Conservation (phyloP, 2,113 vertebrate species). For the Centropristis striata region DNA sequence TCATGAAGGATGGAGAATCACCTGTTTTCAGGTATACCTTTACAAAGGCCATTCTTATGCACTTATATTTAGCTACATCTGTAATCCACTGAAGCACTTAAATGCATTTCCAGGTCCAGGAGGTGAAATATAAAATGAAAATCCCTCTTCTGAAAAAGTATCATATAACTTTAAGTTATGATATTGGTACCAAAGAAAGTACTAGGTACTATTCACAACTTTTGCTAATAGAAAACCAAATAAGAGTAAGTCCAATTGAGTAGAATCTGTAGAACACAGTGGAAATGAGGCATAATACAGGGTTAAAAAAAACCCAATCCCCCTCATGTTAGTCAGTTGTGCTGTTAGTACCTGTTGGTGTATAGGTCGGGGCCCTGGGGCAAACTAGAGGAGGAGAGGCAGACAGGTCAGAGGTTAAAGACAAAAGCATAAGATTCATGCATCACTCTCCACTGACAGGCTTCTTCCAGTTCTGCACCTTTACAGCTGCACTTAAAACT, state of each 20-base stretch:
- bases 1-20: background rate
- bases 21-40: background rate
- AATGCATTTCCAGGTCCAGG: background rate
- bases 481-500: background rate
- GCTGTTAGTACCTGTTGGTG: conserved; percentile 92
- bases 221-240: too few relatives aligned
- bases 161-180: background rate
- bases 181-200: too few relatives aligned
- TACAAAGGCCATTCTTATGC: too few relatives aligned
- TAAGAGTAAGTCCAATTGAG: too few relatives aligned
- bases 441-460: conserved; percentile 8
- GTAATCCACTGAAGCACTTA: background rate
- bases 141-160: background rate
- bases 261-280: too few relatives aligned
- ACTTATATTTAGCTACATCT: background rate
- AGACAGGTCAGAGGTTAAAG: conserved; percentile 76
- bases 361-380: conserved; percentile 90
- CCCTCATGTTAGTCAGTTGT: conserved; percentile 45
- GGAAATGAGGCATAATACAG: background rate
- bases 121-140: background rate
- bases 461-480: conserved; percentile 21
- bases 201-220: too few relatives aligned
- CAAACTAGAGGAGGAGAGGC: conserved; percentile 88
- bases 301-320: background rate
- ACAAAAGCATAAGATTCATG: conserved; percentile 53